Evolutionary conservation across 1,140 invertebrate species (phyloP), one percentile per base, ranked within the genome.

Genomic region (Bombus difficillimus): DNA sequence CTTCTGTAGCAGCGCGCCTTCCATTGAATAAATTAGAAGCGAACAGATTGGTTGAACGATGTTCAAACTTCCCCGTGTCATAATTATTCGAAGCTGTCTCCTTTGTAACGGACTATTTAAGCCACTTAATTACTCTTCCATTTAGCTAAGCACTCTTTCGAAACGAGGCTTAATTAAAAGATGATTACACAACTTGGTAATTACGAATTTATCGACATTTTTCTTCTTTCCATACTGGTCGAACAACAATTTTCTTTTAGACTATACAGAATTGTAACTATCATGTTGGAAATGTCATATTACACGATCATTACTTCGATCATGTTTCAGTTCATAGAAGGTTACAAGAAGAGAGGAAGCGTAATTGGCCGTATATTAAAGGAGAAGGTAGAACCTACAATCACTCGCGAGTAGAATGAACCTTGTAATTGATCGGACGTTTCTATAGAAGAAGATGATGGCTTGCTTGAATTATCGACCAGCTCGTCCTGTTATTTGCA

Each of bases 401-500:
- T 82, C 81, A 64, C 57, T 37, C 81, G 53, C 22, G 22, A 62
- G 39, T 39, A 39, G 74, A 83, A 83, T 43, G 62, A 68, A 77
- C 34, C 64, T 64, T 83, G 64, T 83, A 83, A 83, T 83, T 59
- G 81, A 78, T 77, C 74, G 32, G 81, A 57, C 73, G 62, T 83
- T 76, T 43, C 69, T 12, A 22, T 47, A 13, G 53, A 18, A 39
- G 25, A 64, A 75, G 69, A 83, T 66, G 81, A 83, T 22, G 73
- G 73, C 62, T 8, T 12, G 62, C 22, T 12, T 41, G 18, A 77
- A 78, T 53, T 57, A 77, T 69, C 74, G 62, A 69, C 47, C 66
- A 39, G 39, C 43, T 8, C 25, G 34, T 37, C 37, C 43, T 78
- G 64, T 78, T 57, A 69, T 83, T 83, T 57, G 62, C 5, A 83